Evolutionary conservation across 2,888 invertebrate genomes (phyloP), one percentile per base, ranked within the genome.

Genomic region (Lasius fuliginosus): DNA sequence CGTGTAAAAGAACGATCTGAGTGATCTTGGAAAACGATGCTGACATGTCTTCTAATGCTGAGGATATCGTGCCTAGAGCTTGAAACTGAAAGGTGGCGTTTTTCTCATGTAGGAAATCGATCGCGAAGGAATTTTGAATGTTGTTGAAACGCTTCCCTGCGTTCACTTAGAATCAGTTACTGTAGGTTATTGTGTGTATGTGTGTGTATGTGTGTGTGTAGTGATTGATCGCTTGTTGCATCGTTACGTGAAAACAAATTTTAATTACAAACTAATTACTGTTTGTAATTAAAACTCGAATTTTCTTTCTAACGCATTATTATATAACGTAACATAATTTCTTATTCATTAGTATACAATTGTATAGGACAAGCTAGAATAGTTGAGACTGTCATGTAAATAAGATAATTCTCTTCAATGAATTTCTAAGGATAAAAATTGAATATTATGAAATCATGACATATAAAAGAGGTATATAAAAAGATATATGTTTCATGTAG

Each of bases 11-110:
- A 53, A 12, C 23, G 23, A 69, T 33, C 9, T 5, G 11, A 36
- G 11, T n/a, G n/a, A 53, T 53, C 49, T 53, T n/a, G 49, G 8
- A 53, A 53, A 53, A n/a, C 15, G 8, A 49, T 30, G 18, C 6
- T 12, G 1, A 46, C 30, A 89, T 89, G 89, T 67, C 81, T n/a
- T 42, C 73, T 11, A 53, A n/a, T 53, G 74, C 23, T 9, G 86
- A 67, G 12, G 83, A 87, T 71, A 87, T 88, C 69, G 75, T 77
- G 60, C 36, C 83, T 87, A 3, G 86, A 88, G 23, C n/a, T 85
- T 8, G 65, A 64, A 42, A 15, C n/a, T 9, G 40, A 42, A 23
- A 82, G 69, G 3, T 64, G 88, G 68, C 64, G 15, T n/a, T 85
- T 88, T 58, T 68, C 75, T 15, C 56, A 56, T 9, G 88, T 90